phyloP scores from a whole-genome alignment of 1,140 invertebrate genomes.

The Eriosoma lanigerum region DNA sequence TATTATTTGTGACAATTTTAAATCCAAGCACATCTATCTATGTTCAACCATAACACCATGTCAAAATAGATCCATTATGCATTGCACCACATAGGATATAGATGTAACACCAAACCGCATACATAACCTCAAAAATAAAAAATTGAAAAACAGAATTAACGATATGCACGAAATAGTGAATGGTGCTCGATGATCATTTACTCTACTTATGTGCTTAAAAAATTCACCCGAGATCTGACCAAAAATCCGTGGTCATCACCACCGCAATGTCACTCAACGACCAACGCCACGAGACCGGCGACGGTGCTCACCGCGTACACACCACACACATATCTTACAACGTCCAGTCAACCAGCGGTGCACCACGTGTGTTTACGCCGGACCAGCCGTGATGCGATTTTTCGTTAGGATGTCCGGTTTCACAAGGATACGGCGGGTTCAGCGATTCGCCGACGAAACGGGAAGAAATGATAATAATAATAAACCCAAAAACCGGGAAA shows the following conservation, averaged over 20 bases:
- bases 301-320: too few relatives aligned
- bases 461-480: too few relatives aligned
- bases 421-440: too few relatives aligned
- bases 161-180: not conserved
- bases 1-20: too few relatives aligned
- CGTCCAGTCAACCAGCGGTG: too few relatives aligned
- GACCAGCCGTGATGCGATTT: not conserved
- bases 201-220: conserved; percentile 2
- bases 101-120: too few relatives aligned
- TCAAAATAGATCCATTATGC: too few relatives aligned
- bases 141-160: not conserved
- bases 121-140: conserved; percentile 45
- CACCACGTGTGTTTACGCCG: not conserved
- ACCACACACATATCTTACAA: not conserved
- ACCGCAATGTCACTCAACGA: not conserved
- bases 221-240: not conserved
- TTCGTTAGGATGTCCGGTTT: too few relatives aligned
- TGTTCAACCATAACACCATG: too few relatives aligned
- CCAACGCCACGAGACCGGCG: not conserved
- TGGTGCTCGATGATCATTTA: not conserved
- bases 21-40: too few relatives aligned
- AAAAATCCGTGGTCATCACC: not conserved
- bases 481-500: not conserved
- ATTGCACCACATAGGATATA: too few relatives aligned
- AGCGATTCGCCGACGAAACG: too few relatives aligned